Percentiles rank a stretch among this genome's conserved stretches.
phyloP scores from a whole-genome alignment of 2,888 invertebrate genomes.

The Phengaris arion region DNA sequence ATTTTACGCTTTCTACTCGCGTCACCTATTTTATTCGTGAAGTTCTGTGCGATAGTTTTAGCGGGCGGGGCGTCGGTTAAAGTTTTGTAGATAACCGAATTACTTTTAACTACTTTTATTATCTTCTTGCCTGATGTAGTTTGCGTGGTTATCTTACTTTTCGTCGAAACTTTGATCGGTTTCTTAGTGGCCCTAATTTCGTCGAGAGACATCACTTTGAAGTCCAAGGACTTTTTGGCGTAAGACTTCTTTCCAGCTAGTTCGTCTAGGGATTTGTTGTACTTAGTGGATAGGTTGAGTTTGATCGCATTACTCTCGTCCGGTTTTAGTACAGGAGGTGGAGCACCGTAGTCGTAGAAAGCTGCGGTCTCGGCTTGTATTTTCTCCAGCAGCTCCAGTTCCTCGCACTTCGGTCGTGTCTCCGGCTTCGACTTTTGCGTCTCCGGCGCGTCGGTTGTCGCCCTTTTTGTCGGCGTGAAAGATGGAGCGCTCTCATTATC shows the following conservation, averaged over 20 bases:
- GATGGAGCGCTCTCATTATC: slow-evolving; percentile 86
- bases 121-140: slow-evolving; percentile 69
- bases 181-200: slow-evolving; percentile 72
- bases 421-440: slow-evolving; percentile 43
- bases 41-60: slow-evolving; percentile 45
- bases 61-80: slow-evolving; percentile 47
- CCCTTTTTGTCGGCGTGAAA: slow-evolving; percentile 77
- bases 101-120: slow-evolving; percentile 69
- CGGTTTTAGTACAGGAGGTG: slow-evolving; percentile 45
- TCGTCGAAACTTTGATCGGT: slow-evolving; percentile 58
- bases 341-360: slow-evolving; percentile 82
- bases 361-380: slow-evolving; percentile 86
- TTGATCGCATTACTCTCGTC: slow-evolving; percentile 56
- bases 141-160: slow-evolving; percentile 52
- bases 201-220: slow-evolving; percentile 74
- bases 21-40: slow-evolving; percentile 50
- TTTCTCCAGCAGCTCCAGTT: slow-evolving; percentile 83
- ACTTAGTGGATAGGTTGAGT: slow-evolving; percentile 58
- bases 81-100: slow-evolving; percentile 71
- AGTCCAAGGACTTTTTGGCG: slow-evolving; percentile 57
- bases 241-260: slow-evolving; percentile 60
- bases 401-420: slow-evolving; percentile 81
- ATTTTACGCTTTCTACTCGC: slow-evolving; percentile 63
- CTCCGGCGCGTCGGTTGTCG: slow-evolving; percentile 55
- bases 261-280: slow-evolving; percentile 74